These are phyloP conservation scores for Carabus problematicus DNA, from an alignment of 2,888 invertebrate genomes.

Conservation along the genomic window DNA sequence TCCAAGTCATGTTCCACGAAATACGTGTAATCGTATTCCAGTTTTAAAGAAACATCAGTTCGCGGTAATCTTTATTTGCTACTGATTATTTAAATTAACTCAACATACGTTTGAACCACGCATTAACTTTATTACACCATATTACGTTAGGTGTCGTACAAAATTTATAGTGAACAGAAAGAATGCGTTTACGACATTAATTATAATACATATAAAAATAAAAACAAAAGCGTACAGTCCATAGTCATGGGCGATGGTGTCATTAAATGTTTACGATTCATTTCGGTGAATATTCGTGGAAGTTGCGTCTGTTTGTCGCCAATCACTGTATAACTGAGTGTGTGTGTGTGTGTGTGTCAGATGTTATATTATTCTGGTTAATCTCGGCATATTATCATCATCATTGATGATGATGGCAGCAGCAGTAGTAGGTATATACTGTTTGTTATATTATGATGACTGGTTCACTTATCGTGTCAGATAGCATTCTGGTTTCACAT, in stretches of 20 bases:
- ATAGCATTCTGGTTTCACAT: conserved; percentile 45
- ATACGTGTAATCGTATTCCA: conserved; percentile 6
- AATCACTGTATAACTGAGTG: not conserved
- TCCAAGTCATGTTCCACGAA: conserved; percentile 22
- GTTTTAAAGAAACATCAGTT: conserved; percentile 30
- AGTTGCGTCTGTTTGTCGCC: conserved; percentile 24
- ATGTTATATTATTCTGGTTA: no score
- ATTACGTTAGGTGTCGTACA: conserved; percentile 37
- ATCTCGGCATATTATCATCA: conserved; percentile 1
- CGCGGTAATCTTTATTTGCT: conserved; percentile 30
- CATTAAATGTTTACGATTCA: conserved; percentile 36
- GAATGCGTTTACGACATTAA: conserved; percentile 38
- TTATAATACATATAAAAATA: conserved; percentile 37
- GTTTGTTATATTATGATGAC: not conserved
- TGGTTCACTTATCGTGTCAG: conserved; percentile 4
- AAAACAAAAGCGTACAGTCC: conserved; percentile 9
- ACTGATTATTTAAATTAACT: conserved; percentile 39
- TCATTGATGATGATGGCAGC: conserved; percentile 1
- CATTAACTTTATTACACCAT: conserved; percentile 39
- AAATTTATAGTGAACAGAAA: conserved; percentile 36
- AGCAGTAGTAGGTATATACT: not conserved
- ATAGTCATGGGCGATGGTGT: conserved; percentile 4
- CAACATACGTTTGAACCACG: conserved; percentile 33
- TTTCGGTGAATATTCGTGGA: conserved; percentile 32
- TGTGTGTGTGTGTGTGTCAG: not conserved